Percentiles rank a stretch among this genome's conserved stretches.
Conservation (phyloP, 2,113 vertebrate species). For the Tragelaphus buxtoni region DNA sequence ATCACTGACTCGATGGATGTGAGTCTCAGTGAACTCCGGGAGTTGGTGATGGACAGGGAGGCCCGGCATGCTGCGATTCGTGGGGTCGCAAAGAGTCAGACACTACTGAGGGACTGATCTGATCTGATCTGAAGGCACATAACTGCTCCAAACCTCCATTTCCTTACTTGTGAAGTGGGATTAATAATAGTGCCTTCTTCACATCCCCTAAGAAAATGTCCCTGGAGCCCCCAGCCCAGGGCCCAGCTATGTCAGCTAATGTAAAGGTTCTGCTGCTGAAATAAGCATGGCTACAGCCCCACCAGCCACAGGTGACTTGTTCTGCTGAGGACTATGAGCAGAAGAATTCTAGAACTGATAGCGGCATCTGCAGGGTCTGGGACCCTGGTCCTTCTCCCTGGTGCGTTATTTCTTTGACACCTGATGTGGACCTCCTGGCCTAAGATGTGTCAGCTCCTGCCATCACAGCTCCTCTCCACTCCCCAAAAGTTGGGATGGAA, state of each 20-base stretch:
- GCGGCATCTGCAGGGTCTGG: not conserved
- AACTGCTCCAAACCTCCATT: not conserved
- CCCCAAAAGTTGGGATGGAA: not conserved
- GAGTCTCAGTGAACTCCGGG: no score
- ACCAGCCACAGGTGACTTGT: fast-evolving
- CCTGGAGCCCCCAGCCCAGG: not conserved
- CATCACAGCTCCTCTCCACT: not conserved
- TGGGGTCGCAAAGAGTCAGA: no score
- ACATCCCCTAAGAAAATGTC: not conserved
- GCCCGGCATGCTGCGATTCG: no score
- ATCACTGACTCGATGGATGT: no score
- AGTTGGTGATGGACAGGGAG: no score
- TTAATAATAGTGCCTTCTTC: not conserved
- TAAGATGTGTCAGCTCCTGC: not conserved
- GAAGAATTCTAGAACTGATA: not conserved
- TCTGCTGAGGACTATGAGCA: not conserved
- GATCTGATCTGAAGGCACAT: no score
- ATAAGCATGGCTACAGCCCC: not conserved
- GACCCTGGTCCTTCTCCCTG: not conserved
- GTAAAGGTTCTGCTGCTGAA: not conserved
- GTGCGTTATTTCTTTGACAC: not conserved
- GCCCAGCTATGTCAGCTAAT: fast-evolving
- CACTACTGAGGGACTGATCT: no score
- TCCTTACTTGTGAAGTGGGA: not conserved
- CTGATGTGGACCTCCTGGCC: not conserved